A percentile compares a stretch with the other conserved stretches of the same genome.
Evolutionary conservation across 92 coral and sea anemone genomes (phyloP).

Genomic region (Phenganax marumi): DNA sequence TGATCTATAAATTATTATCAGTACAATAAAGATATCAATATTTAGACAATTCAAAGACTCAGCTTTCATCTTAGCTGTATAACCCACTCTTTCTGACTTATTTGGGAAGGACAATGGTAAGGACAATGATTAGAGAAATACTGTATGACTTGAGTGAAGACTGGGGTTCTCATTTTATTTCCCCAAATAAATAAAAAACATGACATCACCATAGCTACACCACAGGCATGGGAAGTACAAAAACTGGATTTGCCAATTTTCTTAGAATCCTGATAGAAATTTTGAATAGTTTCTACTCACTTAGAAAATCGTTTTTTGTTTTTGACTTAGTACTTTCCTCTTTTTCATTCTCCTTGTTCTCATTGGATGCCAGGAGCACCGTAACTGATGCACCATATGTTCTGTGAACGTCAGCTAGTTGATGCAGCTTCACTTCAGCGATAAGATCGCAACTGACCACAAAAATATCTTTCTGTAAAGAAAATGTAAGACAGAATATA

Average conservation of each 20-base stretch:
- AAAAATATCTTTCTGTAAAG: conserved; percentile 79
- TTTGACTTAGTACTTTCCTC: conserved; percentile 82
- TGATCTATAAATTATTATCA: conserved; percentile 61
- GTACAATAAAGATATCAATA: neutral
- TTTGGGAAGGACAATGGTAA: too few relatives aligned
- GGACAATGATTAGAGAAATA: too few relatives aligned
- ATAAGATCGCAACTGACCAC: conserved; percentile 91
- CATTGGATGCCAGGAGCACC: conserved; percentile 78
- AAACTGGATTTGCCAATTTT: neutral
- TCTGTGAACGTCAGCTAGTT: conserved; percentile 90
- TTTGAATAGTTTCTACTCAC: neutral
- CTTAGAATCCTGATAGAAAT: neutral
- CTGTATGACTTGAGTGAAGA: too few relatives aligned
- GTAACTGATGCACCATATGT: conserved; percentile 85
- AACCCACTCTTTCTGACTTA: too few relatives aligned
- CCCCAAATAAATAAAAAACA: neutral
- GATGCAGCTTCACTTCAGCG: conserved; percentile 90
- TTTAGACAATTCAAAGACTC: neutral
- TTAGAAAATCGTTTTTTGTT: conserved; percentile 56
- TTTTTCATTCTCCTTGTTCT: conserved; percentile 82
- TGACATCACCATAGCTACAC: too few relatives aligned
- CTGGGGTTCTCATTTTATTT: too few relatives aligned
- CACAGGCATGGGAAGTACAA: too few relatives aligned
- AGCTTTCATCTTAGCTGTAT: neutral
- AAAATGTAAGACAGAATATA: neutral